Conservation (phyloP, 2,113 vertebrate genomes). For the Puffinus mauretanicus region DNA sequence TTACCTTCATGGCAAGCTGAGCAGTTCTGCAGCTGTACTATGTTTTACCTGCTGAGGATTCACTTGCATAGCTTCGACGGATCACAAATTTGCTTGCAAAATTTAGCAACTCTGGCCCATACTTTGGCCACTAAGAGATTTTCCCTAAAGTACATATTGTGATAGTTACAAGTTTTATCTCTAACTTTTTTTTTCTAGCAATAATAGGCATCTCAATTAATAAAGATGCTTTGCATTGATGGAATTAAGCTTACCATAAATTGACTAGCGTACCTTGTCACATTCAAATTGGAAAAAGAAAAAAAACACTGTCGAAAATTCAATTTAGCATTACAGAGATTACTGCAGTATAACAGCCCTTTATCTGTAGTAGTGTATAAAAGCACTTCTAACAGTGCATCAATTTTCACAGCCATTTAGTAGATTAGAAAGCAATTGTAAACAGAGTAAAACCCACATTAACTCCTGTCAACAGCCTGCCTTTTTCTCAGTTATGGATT, state of each 20-base stretch:
- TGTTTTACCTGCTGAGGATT: not conserved
- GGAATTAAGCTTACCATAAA: conserved; percentile 62
- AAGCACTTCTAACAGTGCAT: conserved; percentile 76
- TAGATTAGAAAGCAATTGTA: conserved; percentile 86
- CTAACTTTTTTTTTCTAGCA: not conserved
- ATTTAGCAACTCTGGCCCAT: not conserved
- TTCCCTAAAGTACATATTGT: not conserved
- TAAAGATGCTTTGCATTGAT: conserved; percentile 51
- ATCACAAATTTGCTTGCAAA: not conserved
- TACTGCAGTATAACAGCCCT: conserved; percentile 63
- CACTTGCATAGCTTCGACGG: not conserved
- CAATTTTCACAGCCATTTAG: conserved; percentile 83
- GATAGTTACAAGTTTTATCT: not conserved
- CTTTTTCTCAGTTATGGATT: conserved; percentile 80
- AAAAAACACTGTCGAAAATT: conserved; percentile 68
- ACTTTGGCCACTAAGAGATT: not conserved
- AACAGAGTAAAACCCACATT: conserved; percentile 79
- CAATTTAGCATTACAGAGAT: conserved; percentile 72
- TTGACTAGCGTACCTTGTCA: conserved; percentile 52
- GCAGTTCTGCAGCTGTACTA: not conserved
- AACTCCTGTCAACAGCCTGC: conserved; percentile 79
- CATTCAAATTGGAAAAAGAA: conserved; percentile 55
- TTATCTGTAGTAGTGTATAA: conserved; percentile 73
- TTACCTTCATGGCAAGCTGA: not conserved
- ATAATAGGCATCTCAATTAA: conserved; percentile 43